Base-by-base conservation (phyloP, 2,888 invertebrate genomes). In the Epinotia nisella region DNA sequence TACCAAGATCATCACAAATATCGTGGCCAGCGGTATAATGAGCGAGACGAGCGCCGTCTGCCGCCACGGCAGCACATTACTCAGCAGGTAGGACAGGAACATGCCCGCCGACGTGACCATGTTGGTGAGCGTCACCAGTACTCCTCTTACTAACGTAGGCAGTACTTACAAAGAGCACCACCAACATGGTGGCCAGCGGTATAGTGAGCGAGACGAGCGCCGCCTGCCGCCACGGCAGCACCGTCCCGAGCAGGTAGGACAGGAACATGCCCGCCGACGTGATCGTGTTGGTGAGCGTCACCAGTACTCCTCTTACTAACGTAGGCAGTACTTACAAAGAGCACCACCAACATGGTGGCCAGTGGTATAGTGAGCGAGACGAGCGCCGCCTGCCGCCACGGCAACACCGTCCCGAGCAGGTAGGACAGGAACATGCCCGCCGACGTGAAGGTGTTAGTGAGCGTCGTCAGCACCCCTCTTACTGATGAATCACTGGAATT, bases 311-410 rank as follows among this genome's bases (percentile, higher is more conserved):
- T 0, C 95, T 90, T 13, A 95, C 79, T 2, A 89, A 83, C 0
- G 95, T 19, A 88, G 85, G 53, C 4, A 39, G 71, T 78, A 89
- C 90, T 87, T 83, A 95, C 95, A 82, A 94, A 90, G 1, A 93
- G 81, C 1, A 95, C 94, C 1, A 94, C 85, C 0, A 92, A 79
- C 87, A 94, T 91, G 0, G 95, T 94, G 13, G 91, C 76, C 0
- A 95, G 74, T 0, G 95, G 95, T 3, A 95, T 88, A 1, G 81
- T 79, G 17, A 94, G 87, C 7, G 94, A 93, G 58, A 94, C 88
- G 7, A 94, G 84, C 3, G 95, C 94, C 0, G 94, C 94, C 39
- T 90, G 89, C 51, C 94, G 85, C 95, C 95, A 95, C 1, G 92
- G 90, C 17, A 94, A 84, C 19, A 94, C 83, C 0, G 92, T 90